Base-by-base conservation (phyloP, 1,140 invertebrate genomes). In the Argopecten irradians region DNA sequence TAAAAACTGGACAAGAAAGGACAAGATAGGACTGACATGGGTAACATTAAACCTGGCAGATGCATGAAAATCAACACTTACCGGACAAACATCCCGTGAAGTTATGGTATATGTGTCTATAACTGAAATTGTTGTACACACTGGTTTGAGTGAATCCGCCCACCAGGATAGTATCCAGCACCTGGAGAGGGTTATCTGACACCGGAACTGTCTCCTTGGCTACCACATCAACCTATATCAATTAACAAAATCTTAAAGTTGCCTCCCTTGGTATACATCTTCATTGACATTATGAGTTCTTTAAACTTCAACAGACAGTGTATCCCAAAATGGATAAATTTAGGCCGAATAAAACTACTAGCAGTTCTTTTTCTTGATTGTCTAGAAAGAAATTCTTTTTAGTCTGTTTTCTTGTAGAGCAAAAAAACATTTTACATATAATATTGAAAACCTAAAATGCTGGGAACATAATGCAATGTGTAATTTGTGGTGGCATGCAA, bases 71-170 rank as follows among this genome's bases (percentile, higher is more conserved):
- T 36, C 8, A 87, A 35, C n/a, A 90, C 89, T 86, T 91, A 94
- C 94, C 93, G 83, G 94, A 94, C 32, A 94, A 90, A 89, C 93
- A 94, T 7, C 94, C 94, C 41, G 93, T 93, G 87, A 94, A 94
- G 89, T 94, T 94, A 35, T 43, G 41, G 14, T 90, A 90, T 0
- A 87, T 82, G 22, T 34, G 39, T 55, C 82, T n/a, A 41, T 88
- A 84, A 89, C 89, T 87, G 88, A 87, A 86, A 89, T 89, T 34
- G 55, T 87, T 34, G 46, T 43, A 88, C 89, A 89, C 89, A 88
- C 71, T 41, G 85, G 36, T 84, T 33, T 86, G 87, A 5, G 55
- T 71, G 11, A 92, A 86, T 16, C 92, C 92, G 41, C 92, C 92
- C 11, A 93, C 83, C 87, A 93, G 85, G 0, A 93, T 88, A 1